These are phyloP conservation scores for Ancistrus triradiatus DNA, from an alignment of 2,113 vertebrate genomes.

Conservation along the genomic window DNA sequence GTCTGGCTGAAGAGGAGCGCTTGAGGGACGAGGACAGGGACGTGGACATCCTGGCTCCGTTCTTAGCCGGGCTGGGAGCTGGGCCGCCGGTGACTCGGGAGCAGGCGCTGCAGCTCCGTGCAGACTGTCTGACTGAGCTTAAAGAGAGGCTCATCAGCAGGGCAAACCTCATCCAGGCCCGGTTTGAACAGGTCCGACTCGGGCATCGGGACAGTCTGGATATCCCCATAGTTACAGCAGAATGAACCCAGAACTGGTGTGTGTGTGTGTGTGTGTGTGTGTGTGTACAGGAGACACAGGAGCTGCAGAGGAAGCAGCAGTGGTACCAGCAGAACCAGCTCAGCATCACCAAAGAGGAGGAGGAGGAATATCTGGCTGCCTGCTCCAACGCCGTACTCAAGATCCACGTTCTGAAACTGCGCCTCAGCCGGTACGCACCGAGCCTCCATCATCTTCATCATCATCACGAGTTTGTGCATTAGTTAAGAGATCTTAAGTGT, in stretches of 20 bases:
- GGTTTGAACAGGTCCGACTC: slow-evolving; percentile 68
- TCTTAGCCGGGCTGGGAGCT: slow-evolving; percentile 59
- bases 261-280: too few relatives aligned
- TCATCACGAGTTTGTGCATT: not conserved
- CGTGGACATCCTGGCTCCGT: slow-evolving; percentile 72
- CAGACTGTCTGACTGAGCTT: slow-evolving; percentile 64
- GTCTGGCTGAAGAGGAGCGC: slow-evolving; percentile 57
- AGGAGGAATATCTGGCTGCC: slow-evolving; percentile 58
- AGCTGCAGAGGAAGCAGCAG: slow-evolving; percentile 69
- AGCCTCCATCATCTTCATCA: too few relatives aligned
- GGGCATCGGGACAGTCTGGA: not conserved
- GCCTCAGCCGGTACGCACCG: slow-evolving; percentile 63
- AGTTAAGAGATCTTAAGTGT: too few relatives aligned
- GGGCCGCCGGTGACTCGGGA: slow-evolving; percentile 53
- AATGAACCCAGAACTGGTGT: not conserved
- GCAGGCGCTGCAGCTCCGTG: slow-evolving; percentile 61
- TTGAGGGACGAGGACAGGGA: slow-evolving; percentile 57
- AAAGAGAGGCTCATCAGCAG: slow-evolving; percentile 64
- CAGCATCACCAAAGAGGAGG: slow-evolving; percentile 54
- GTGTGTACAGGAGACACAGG: slow-evolving; percentile 62
- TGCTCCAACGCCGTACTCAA: slow-evolving; percentile 68
- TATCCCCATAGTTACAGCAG: not conserved
- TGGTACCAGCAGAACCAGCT: slow-evolving; percentile 72
- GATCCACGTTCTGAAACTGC: slow-evolving; percentile 59
- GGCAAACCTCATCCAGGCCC: slow-evolving; percentile 73